These are phyloP conservation scores for Trinorchestia longiramus DNA, from an alignment of 1,140 invertebrate genomes.

Conservation along the genomic window DNA sequence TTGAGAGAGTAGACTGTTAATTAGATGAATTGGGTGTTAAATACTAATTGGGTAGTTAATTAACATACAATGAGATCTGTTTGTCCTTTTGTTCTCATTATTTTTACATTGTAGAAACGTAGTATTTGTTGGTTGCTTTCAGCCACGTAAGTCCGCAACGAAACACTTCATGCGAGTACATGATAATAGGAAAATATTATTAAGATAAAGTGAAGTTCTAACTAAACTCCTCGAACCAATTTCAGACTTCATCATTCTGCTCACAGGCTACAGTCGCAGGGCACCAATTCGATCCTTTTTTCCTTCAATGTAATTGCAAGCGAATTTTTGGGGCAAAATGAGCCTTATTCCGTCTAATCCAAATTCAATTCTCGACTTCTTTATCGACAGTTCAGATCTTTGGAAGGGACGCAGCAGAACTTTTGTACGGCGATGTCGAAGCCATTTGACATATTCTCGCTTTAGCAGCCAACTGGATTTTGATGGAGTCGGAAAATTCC, in stretches of 20 bases:
- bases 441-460: neutral
- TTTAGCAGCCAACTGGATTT: neutral
- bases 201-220: neutral
- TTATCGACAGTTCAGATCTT: slow-evolving; percentile 8
- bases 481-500: neutral
- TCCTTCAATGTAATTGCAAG: neutral
- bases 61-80: too few species aligned
- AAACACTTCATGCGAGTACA: neutral
- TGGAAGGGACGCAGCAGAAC: neutral
- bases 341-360: neutral
- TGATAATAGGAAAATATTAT: too few species aligned
- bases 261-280: neutral
- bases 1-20: too few species aligned
- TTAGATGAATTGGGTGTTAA: too few species aligned
- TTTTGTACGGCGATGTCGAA: neutral
- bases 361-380: neutral
- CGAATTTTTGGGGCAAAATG: neutral
- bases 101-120: neutral
- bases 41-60: too few species aligned
- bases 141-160: neutral
- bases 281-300: neutral
- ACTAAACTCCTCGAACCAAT: neutral
- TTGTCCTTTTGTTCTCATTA: neutral
- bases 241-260: neutral
- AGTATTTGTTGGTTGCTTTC: neutral